Evolutionary conservation across 2,113 vertebrate genomes (phyloP).

Genomic region (Peromyscus polionotus): DNA sequence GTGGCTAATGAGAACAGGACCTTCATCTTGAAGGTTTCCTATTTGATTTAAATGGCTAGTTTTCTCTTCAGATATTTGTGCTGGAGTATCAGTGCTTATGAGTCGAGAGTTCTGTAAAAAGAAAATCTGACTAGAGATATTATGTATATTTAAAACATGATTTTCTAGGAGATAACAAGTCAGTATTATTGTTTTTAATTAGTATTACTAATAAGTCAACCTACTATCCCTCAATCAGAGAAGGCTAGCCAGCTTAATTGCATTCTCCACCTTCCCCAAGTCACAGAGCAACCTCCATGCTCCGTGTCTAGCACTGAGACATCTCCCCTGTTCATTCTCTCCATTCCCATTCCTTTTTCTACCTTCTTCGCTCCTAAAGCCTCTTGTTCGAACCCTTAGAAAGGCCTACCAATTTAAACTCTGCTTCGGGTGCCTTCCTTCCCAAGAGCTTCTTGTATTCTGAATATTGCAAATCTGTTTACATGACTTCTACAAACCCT

Average conservation of each 20-base stretch:
- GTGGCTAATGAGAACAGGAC: not conserved
- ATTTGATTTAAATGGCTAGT: not conserved
- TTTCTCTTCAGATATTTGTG: conserved; percentile 21
- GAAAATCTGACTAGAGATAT: not conserved
- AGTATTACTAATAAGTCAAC: not conserved
- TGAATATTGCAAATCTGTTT: not conserved
- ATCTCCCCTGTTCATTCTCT: not conserved
- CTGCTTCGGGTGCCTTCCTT: not conserved
- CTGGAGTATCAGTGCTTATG: not conserved
- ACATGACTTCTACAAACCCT: not conserved
- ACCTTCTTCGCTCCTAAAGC: not conserved
- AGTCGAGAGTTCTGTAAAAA: not conserved
- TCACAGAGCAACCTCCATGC: not conserved
- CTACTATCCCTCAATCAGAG: not conserved
- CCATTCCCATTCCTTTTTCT: not conserved
- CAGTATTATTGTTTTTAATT: not conserved
- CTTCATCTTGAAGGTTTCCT: not conserved
- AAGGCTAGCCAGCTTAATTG: not conserved
- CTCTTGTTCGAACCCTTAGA: not conserved
- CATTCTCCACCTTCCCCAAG: not conserved
- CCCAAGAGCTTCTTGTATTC: conserved; percentile 10
- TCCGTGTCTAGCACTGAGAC: not conserved
- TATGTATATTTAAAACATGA: not conserved
- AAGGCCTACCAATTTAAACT: not conserved
- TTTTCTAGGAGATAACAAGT: conserved; percentile 9